A percentile compares a stretch with the other conserved stretches of the same genome.
Conservation (phyloP, 1,140 invertebrate species). For the Lordiphosa mommai region DNA sequence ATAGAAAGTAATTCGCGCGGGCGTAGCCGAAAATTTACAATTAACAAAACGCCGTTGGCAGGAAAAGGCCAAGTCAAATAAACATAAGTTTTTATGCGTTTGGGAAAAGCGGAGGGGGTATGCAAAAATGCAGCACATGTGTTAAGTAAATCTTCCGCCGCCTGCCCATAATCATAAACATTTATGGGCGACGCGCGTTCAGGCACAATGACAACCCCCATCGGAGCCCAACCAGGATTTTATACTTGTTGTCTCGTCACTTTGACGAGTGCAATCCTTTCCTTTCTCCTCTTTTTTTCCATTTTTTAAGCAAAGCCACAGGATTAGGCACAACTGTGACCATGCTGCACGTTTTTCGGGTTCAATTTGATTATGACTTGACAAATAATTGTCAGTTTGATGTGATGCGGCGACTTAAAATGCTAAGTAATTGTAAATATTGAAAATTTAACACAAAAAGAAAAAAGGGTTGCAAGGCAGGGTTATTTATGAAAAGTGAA, state of each 20-base stretch:
- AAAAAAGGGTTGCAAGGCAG: slow-evolving; percentile 2
- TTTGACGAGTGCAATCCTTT: slow-evolving; percentile 75
- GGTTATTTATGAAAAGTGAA: too few relatives aligned
- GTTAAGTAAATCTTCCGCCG: slow-evolving; percentile 68
- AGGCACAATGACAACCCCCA: slow-evolving; percentile 26
- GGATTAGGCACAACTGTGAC: slow-evolving; percentile 73
- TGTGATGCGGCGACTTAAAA: slow-evolving; percentile 69
- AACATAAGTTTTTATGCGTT: slow-evolving; percentile 77
- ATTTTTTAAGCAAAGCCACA: slow-evolving; percentile 54
- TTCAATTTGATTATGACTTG: slow-evolving; percentile 76
- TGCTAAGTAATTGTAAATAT: slow-evolving; percentile 78
- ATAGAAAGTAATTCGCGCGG: slow-evolving; percentile 46
- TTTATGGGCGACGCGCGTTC: slow-evolving; percentile 66
- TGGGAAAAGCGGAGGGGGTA: slow-evolving; percentile 28
- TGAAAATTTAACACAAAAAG: slow-evolving; percentile 44
- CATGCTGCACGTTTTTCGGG: slow-evolving; percentile 28
- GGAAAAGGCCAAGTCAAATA: slow-evolving; percentile 72
- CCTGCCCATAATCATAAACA: slow-evolving; percentile 74
- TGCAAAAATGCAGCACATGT: slow-evolving; percentile 76
- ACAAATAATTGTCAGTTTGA: slow-evolving; percentile 77
- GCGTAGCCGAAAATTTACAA: slow-evolving; percentile 45
- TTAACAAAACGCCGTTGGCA: slow-evolving; percentile 40
- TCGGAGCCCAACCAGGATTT: slow-evolving; percentile 15
- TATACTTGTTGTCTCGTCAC: slow-evolving; percentile 34
- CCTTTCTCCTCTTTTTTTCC: slow-evolving; percentile 12